Base-by-base conservation (phyloP, 2,888 invertebrate species). In the Helleia helle region DNA sequence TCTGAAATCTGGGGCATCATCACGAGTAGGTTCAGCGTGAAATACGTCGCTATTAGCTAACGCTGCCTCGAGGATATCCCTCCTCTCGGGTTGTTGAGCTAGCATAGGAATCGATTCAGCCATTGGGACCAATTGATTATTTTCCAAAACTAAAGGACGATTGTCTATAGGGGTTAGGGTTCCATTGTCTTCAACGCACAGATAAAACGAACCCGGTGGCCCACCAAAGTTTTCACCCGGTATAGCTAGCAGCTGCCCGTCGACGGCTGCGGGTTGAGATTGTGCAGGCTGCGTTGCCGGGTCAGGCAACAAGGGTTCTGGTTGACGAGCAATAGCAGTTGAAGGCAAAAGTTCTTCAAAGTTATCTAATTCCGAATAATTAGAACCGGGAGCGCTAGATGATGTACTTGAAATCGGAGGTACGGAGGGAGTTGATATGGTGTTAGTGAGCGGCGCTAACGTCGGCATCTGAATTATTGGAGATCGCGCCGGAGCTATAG, bases 41-140 rank as follows among this genome's bases (percentile, higher is more conserved):
- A 92, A 91, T 30, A 90, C 89, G 61, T 92, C 92, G 12, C 91
- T 91, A 55, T 91, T 90, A 0, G 92, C 92, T 30, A 93, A 72
- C 9, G 93, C 92, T 7, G 90, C 92, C 9, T 93, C 91, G 30
- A 93, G 71, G 50, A 93, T 90, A 61, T 93, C 93, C 50, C 91
- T 88, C 52, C 89, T 89, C 51, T 79, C 79, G 2, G 75, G 79
- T 47, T 68, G 72, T 12, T 65, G 48, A 3, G 63, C 54, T 25
- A 64, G 53, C 17, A 59, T 55, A 6, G 67, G 67, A 43, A 71
- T 44, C 2, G 79, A 63, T 48, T 69, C 75, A 1, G 67, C 58
- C 83, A 84, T 79, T 5, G 86, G 86, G 13, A 86, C 81, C 6
- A 74, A 60, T 54, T 71, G 86, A 51, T 80, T 87, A 64, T 71